Evolutionary conservation across 2,797 vertebrate genomes (phyloP), one percentile per base, ranked within the genome.

Genomic region (Enteromius viviparus): DNA sequence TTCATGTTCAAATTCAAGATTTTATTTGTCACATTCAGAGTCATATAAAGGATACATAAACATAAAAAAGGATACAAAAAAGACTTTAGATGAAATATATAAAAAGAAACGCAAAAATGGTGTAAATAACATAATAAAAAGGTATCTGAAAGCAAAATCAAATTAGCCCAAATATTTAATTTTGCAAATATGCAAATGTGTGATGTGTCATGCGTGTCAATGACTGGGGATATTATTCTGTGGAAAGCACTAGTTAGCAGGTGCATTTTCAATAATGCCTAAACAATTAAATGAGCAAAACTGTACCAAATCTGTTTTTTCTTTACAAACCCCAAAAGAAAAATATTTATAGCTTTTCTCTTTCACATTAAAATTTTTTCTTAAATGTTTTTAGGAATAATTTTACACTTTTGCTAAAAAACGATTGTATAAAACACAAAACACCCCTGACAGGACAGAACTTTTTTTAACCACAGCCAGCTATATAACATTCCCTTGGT

Each of bases 201-300:
- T 71, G 23, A 47, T 26, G 42, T 47, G 23, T 47, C 14, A 47
- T 42, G 12, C n/a, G 6, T 70, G n/a, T 70, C 45, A 17, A 49
- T 9, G 42, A 19, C 8, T 11, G 2, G 0, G 45, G 17, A 17
- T 72, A 17, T 10, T 53, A 53, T 53, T 74, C 17, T 21, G 47
- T 34, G 29, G 32, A 74, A 32, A 21, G 10, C 17, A n/a, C 10
- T 32, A 19, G 17, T 32, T 53, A 53, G 11, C 71, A 53, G 17
- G 26, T 53, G 4, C 26, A 32, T 49, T 6, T 12, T 5, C 19
- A 34, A 32, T 17, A 15, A 17, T 10, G 23, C 17, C n/a, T 29
- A 32, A 71, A 71, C 69, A 29, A 9, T 49, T 71, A 29, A 60
- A 60, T 60, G 55, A 60, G 55, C n/a, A 58, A 60, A 60, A 32